Percentiles rank a stretch among this genome's conserved stretches.
Conservation (phyloP, 2,797 vertebrate species). For the Catharus ustulatus region DNA sequence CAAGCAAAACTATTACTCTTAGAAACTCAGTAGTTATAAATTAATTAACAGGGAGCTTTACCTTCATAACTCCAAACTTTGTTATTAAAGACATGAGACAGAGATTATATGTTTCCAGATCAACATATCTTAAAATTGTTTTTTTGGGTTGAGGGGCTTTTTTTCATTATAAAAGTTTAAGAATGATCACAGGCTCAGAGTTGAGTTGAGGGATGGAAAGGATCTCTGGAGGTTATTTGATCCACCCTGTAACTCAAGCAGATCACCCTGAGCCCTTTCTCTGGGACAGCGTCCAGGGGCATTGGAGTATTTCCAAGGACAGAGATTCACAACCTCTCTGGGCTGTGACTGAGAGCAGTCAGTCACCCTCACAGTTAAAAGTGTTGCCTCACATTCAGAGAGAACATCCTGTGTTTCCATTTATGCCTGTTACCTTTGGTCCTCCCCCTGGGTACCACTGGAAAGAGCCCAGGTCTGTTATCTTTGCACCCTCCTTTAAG, state of each 20-base stretch:
- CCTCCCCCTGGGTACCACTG: background rate
- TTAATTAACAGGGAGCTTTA: background rate
- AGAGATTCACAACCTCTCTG: background rate
- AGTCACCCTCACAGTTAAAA: background rate
- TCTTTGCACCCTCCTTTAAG: background rate
- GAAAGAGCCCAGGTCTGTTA: background rate
- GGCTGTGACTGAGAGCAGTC: background rate
- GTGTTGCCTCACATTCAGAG: background rate
- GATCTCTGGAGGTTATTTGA: background rate
- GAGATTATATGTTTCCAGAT: background rate
- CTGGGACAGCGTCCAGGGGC: rapidly evolving
- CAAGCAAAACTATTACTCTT: background rate
- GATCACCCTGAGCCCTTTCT: background rate
- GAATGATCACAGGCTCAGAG: background rate
- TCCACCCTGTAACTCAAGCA: background rate
- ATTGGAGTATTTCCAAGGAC: background rate
- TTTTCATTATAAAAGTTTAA: background rate
- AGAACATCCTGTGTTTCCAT: background rate
- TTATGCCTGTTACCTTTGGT: background rate
- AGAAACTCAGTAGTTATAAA: background rate
- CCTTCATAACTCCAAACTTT: background rate
- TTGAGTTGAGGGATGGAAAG: background rate
- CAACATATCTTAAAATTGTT: background rate
- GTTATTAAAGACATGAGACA: background rate
- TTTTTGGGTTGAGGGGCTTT: background rate